Base-by-base conservation (phyloP, 2,888 invertebrate species). In the Drosophila stalkeri region DNA sequence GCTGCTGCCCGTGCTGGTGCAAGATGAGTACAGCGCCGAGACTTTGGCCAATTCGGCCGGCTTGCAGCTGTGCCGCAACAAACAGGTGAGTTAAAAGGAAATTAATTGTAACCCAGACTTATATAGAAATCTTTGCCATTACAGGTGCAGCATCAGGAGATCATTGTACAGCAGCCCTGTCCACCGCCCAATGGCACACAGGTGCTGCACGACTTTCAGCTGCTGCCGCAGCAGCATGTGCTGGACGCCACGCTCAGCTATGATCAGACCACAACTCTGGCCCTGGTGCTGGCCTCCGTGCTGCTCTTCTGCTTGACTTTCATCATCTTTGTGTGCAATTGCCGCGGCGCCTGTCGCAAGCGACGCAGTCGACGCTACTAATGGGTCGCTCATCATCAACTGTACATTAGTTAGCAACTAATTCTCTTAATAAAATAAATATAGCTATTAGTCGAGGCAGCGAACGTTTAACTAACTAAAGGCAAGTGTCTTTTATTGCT, bases 71-170 rank as follows among this genome's bases (percentile, higher is more conserved):
- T 96, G 96, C 91, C 94, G 95, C 81, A 96, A 96, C 92, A 96
- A 96, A 93, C 96, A 96, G 94, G 96, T 96, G 85, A 51, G 64
- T 35, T 11, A 2, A 16, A 0, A 3, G 11, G 2, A 47, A 16
- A 8, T 16, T 39, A 6, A 39, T 6, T 39, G n/a, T n/a, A 3
- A 31, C 3, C 0, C n/a, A 2, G 18, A 6, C 39, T 39, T 1
- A 27, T 23, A 27, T 12, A 14, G 6, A 1, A 3, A n/a, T 2
- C 18, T 14, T 27, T n/a, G 0, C 7, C 3, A 12, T 47, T 60
- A 23, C 55, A 98, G 95, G 95, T 97, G 73, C 96, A 97, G 86
- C 96, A 96, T 87, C 97, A 97, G 93, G 97, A 97, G 90, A 97
- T 97, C 76, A 98, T 98, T 89, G 96, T 97, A 35, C 97, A 97